Base-by-base conservation (phyloP, 2,888 invertebrate species). In the Pseudococcus longispinus region DNA sequence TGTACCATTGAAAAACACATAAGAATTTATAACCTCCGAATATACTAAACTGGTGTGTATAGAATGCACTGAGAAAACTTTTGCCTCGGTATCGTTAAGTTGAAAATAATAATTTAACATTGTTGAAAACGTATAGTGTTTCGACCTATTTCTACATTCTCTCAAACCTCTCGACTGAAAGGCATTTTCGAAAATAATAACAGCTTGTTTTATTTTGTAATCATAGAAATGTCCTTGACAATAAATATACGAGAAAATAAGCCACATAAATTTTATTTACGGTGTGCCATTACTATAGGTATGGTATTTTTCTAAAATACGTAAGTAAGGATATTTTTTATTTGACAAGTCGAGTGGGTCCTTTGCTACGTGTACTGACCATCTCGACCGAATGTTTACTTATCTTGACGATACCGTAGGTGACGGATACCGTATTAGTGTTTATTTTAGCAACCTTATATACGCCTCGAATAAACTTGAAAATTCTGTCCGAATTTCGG, bases 391-490 rank as follows among this genome's bases (percentile, higher is more conserved):
- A 70, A 18, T 70, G 70, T 70, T 70, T 70, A 70, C 70, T 29
- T 18, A 70, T 29, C 60, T 20, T 23, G 60, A 23, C 26, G 32
- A 70, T 70, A 70, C 29, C 60, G 20, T 18, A 70, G 29, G 32
- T 70, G 70, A 70, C 70, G 70, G 70, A 70, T 70, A 70, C 70
- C 29, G 70, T 29, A 70, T 70, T 29, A 13, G 70, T 70, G 70
- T 70, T 70, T 70, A 70, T 70, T 70, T 70, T 70, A 70, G 70
- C 13, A 29, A 26, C 70, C 70, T 13, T 29, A 29, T 29, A 29
- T 70, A 18, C 32, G 70, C 6, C 29, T 23, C 29, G 20, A 65
- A 65, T 26, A 65, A 9, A 13, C 65, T 23, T 26, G n/a, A 5
- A 55, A 55, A 26, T 65, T 26, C 26, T n/a, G n/a, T 23, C n/a